A percentile compares a stretch with the other conserved stretches of the same genome.
These are phyloP conservation scores for Cartodere bifasciata DNA, from an alignment of 2,888 invertebrate species.

Conservation along the genomic window DNA sequence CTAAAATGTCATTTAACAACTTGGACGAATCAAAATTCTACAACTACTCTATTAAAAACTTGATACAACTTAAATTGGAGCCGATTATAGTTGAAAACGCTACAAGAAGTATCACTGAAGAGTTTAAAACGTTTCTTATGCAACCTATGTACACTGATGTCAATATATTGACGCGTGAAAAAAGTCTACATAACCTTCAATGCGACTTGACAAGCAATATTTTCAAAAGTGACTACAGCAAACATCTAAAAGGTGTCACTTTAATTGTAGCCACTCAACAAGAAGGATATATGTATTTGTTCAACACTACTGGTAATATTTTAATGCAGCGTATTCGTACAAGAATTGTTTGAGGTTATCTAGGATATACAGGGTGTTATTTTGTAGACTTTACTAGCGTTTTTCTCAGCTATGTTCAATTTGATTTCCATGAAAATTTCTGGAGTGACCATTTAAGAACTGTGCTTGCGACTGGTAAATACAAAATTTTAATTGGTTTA, in stretches of 20 bases:
- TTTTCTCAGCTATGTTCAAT: too few species aligned
- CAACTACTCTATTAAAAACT: constrained; percentile 33
- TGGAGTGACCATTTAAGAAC: too few species aligned
- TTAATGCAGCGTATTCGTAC: too few species aligned
- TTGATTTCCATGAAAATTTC: too few species aligned
- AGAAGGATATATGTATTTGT: constrained; percentile 62
- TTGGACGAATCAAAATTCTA: too few species aligned
- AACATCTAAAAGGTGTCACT: constrained; percentile 45
- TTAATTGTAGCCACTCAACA: constrained; percentile 51
- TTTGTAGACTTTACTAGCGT: too few species aligned
- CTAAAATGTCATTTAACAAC: too few species aligned
- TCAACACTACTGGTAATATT: constrained; percentile 41
- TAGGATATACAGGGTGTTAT: too few species aligned
- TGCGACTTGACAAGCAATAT: constrained; percentile 12
- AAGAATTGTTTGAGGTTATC: too few species aligned
- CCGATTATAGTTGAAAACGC: constrained; percentile 32
- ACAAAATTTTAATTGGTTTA: too few species aligned
- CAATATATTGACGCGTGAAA: constrained; percentile 16
- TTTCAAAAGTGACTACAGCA: constrained; percentile 42
- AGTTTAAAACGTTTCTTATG: constrained; percentile 39
- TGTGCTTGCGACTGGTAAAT: too few species aligned
- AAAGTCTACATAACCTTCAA: too few species aligned
- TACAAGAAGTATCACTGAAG: constrained; percentile 35
- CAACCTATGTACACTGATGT: constrained; percentile 37
- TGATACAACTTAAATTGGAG: constrained; percentile 37